Base-by-base conservation (phyloP, 2,888 invertebrate genomes). In the Lithophane semibrunnea region DNA sequence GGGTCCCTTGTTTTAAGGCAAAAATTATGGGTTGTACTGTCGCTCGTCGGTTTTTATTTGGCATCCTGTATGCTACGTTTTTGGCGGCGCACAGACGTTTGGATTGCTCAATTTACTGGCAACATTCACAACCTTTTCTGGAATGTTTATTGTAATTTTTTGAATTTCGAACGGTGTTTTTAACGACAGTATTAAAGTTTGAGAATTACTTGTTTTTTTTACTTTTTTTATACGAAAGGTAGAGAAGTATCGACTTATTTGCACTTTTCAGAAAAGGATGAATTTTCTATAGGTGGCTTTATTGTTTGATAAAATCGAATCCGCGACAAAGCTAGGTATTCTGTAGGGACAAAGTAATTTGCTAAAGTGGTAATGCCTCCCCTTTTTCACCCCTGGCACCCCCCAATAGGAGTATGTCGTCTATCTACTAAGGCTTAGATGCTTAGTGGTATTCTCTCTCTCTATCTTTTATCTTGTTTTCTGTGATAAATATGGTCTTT, bases 311-410 rank as follows among this genome's bases (percentile, higher is more conserved):
- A 92, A 92, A 91, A 91, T 91, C 90, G 91, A 91, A 90, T 88
- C 88, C 86, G 84, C 89, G 90, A 92, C 91, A 92, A 92, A 91
- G 88, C 88, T 89, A 83, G 88, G 87, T 90, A 91, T 91, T 91
- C 91, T 91, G 88, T 88, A 79, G 90, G 91, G 92, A 92, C 91
- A 89, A 88, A 91, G 94, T 94, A 94, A 94, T 94, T 94, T 94
- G 91, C 90, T 91, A 94, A 94, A 94, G 94, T 94, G 94, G 92
- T 90, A 91, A 93, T 90, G 87, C 88, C 89, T 86, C 87, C 86
- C 83, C 87, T 79, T 75, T 66, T 56, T 37, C 76, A 67, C 86
- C 83, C 73, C 82, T 80, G 63, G 72, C 84, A 83, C 79, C 79
- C 80, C 73, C 80, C 83, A 73, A 86, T 91, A 90, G 89, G 89